phyloP scores from a whole-genome alignment of 2,797 vertebrate genomes.

The Lithobates sylvaticus region DNA sequence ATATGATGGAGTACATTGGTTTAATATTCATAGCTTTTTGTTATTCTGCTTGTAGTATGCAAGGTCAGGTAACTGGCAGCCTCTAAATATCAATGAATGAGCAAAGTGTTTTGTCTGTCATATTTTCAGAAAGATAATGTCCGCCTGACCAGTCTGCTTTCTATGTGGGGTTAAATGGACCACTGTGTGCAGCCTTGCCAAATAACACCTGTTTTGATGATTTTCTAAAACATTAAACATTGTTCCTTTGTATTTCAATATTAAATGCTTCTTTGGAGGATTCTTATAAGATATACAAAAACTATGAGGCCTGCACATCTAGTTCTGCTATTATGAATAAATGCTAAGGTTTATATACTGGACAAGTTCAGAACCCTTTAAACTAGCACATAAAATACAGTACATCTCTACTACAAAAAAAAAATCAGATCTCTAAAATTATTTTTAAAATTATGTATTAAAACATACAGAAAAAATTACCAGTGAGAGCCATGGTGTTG shows the following conservation, averaged over 20 bases:
- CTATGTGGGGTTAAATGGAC: conserved; percentile 19
- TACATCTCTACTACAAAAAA: too few relatives aligned
- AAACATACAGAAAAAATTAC: too few relatives aligned
- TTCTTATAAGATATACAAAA: too few relatives aligned
- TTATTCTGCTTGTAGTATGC: conserved; percentile 21
- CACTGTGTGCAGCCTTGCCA: neutral
- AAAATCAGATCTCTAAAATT: too few relatives aligned
- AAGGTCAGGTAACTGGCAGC: conserved; percentile 8
- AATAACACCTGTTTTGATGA: neutral
- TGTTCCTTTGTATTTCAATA: neutral
- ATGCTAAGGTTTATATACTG: too few relatives aligned
- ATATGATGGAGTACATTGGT: conserved; percentile 57
- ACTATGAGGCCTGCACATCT: too few relatives aligned
- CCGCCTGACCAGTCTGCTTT: neutral
- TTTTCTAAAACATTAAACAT: neutral
- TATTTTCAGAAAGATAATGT: neutral
- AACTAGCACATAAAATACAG: too few relatives aligned
- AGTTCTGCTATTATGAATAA: too few relatives aligned
- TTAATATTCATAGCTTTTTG: conserved; percentile 56
- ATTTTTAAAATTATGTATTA: too few relatives aligned
- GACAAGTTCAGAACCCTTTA: too few relatives aligned
- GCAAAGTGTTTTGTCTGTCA: conserved; percentile 34
- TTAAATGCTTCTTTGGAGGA: neutral
- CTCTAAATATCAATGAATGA: conserved; percentile 26
- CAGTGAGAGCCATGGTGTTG: too few relatives aligned